phyloP scores from a whole-genome alignment of 1,140 invertebrate genomes.

The Papilio helenus region DNA sequence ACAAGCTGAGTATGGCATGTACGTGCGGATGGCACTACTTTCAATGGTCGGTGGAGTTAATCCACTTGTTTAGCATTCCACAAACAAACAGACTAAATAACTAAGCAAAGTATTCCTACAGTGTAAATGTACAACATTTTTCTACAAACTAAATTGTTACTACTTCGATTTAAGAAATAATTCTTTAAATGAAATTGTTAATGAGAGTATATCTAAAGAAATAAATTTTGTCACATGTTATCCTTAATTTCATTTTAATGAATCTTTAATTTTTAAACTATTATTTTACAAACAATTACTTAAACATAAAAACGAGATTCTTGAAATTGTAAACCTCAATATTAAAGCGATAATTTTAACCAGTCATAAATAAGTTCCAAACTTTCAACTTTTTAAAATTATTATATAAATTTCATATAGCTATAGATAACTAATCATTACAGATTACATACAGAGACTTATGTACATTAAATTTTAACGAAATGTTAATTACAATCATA shows the following conservation, averaged over 20 bases:
- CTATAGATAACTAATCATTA: not conserved
- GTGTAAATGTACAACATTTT: not conserved
- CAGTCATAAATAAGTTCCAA: constrained; percentile 10
- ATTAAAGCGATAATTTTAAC: constrained; percentile 18
- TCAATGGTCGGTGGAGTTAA: constrained; percentile 92
- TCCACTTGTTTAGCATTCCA: constrained; percentile 56
- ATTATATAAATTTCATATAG: not conserved
- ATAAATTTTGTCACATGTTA: constrained; percentile 17
- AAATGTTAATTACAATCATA: constrained; percentile 49
- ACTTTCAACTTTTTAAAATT: not conserved
- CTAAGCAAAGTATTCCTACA: constrained; percentile 35
- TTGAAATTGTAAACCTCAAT: constrained; percentile 32
- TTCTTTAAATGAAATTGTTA: not conserved
- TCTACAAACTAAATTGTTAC: not conserved
- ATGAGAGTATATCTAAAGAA: constrained; percentile 1
- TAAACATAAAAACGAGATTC: constrained; percentile 35
- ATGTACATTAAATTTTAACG: not conserved
- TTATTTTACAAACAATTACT: not conserved
- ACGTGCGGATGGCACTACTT: constrained; percentile 98
- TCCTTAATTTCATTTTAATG: constrained; percentile 7
- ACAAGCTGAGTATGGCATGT: constrained; percentile 99
- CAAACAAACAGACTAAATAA: constrained; percentile 41
- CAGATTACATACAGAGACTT: not conserved
- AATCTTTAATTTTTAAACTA: not conserved
- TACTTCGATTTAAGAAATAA: not conserved